A percentile compares a stretch with the other conserved stretches of the same genome.
Conservation (phyloP, 2,888 invertebrate species). For the Chloroclysta siterata region DNA sequence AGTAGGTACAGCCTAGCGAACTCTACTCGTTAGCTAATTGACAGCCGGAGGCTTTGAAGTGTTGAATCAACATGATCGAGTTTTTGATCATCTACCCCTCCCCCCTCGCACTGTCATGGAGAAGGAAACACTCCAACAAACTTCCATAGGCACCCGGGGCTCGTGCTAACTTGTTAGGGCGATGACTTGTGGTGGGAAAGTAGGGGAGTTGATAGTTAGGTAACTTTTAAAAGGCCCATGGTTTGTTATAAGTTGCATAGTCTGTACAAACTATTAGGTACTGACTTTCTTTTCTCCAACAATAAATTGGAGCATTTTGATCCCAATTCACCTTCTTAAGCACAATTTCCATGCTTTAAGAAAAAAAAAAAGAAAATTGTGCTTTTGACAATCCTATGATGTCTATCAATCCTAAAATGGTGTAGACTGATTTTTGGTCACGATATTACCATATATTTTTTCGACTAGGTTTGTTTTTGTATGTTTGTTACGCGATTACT, state of each 20-base stretch:
- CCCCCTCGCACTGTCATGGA: conserved; percentile 6
- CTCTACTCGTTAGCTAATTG: conserved; percentile 35
- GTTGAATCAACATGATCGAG: conserved; percentile 35
- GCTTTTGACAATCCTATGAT: too few relatives aligned
- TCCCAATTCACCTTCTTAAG: too few relatives aligned
- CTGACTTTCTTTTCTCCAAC: too few relatives aligned
- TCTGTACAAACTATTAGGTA: too few relatives aligned
- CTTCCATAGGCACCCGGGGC: conserved; percentile 47
- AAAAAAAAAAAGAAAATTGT: too few relatives aligned
- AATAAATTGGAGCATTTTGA: too few relatives aligned
- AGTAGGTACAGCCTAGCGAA: not conserved
- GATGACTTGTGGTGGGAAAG: conserved; percentile 19
- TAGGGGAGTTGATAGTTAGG: conserved; percentile 4
- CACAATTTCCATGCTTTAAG: too few relatives aligned
- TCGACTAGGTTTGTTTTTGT: too few relatives aligned
- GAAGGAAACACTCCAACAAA: conserved; percentile 36
- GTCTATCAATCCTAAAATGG: too few relatives aligned
- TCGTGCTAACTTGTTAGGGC: conserved; percentile 42
- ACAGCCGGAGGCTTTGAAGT: conserved; percentile 31
- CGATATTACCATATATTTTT: too few relatives aligned
- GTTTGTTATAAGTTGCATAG: not conserved
- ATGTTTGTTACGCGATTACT: too few relatives aligned
- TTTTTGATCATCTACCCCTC: conserved; percentile 29
- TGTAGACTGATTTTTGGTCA: too few relatives aligned
- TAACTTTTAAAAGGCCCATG: not conserved